Percentiles rank a stretch among this genome's conserved stretches.
phyloP scores from a whole-genome alignment of 2,888 invertebrate species.

The Sericinus montela region DNA sequence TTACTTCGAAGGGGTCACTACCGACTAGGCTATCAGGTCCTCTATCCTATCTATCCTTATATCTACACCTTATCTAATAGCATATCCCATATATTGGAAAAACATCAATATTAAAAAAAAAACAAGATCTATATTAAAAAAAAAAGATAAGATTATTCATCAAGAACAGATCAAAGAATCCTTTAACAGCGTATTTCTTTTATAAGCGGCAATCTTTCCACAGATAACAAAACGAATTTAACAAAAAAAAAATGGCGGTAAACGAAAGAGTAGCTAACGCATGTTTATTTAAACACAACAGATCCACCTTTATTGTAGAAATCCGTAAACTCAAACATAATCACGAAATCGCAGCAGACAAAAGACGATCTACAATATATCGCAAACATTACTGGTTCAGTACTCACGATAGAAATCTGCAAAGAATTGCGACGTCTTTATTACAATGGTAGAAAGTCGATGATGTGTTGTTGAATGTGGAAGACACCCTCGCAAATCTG shows the following conservation, averaged over 20 bases:
- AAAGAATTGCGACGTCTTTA: not conserved
- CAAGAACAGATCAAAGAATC: not conserved
- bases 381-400: constrained; percentile 37
- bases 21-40: too few species aligned
- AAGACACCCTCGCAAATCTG: constrained; percentile 25
- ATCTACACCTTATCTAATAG: too few species aligned
- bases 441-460: not conserved
- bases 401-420: constrained; percentile 7
- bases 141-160: constrained; percentile 1
- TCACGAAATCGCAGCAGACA: constrained; percentile 43
- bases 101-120: too few species aligned
- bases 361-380: constrained; percentile 42
- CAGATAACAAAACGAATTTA: not conserved
- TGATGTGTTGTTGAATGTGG: not conserved
- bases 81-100: too few species aligned
- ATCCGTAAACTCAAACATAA: constrained; percentile 52
- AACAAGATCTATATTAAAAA: not conserved
- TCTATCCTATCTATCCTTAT: too few species aligned
- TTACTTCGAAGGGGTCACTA: too few species aligned
- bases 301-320: constrained; percentile 43
- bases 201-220: not conserved
- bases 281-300: constrained; percentile 32
- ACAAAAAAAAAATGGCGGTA: constrained; percentile 20
- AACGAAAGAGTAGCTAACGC: constrained; percentile 24
- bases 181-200: constrained; percentile 7